Conservation (phyloP, 2,113 vertebrate genomes). For the Laterallus jamaicensis region DNA sequence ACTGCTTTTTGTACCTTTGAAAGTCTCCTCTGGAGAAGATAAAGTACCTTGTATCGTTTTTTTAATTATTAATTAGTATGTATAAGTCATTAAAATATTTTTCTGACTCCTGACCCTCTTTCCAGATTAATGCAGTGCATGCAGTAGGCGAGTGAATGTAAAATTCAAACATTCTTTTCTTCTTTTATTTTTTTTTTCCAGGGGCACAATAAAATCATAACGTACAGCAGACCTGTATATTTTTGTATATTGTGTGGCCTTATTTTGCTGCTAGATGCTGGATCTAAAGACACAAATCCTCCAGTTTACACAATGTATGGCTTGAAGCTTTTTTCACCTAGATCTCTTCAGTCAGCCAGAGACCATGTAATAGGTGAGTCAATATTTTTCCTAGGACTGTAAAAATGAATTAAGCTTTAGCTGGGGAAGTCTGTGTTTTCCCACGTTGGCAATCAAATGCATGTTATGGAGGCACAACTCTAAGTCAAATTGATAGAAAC, state of each 20-base stretch:
- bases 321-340: conserved; percentile 86
- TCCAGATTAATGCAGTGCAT: background rate
- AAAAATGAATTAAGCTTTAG: background rate
- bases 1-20: background rate
- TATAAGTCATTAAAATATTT: conserved; percentile 21
- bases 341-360: conserved; percentile 79
- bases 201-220: conserved; percentile 97
- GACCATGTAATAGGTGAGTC: conserved; percentile 89
- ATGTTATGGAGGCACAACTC: background rate
- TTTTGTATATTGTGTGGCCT: conserved; percentile 95
- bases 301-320: conserved; percentile 87
- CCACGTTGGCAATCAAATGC: background rate
- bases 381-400: conserved; percentile 11
- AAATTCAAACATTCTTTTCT: background rate
- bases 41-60: background rate
- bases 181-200: conserved; percentile 45
- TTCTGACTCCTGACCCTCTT: background rate
- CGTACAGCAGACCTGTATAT: conserved; percentile 94
- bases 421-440: background rate
- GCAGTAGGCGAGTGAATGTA: background rate
- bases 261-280: conserved; percentile 92
- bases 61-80: conserved; percentile 12
- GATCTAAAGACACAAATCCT: conserved; percentile 82
- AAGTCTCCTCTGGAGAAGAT: background rate
- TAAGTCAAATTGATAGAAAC: conserved; percentile 25